A percentile compares a stretch with the other conserved stretches of the same genome.
Evolutionary conservation across 2,113 vertebrate genomes (phyloP).

Genomic region (Theristicus caerulescens): DNA sequence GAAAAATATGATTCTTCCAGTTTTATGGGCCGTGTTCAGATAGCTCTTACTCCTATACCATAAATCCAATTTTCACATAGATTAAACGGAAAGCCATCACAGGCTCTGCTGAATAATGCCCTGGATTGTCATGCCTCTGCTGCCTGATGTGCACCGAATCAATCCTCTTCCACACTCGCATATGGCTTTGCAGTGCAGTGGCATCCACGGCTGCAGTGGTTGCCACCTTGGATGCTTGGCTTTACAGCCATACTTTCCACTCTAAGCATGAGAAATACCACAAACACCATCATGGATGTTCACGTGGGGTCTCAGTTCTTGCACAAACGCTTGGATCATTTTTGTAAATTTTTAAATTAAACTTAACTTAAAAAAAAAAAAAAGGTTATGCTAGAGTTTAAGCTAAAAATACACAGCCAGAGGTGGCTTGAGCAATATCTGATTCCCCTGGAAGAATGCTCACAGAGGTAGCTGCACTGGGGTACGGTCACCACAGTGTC

Average conservation of each 20-base stretch:
- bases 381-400: fast-evolving
- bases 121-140: neutral
- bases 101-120: conserved; percentile 7
- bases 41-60: conserved; percentile 27
- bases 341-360: neutral
- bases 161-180: neutral
- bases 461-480: fast-evolving
- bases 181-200: fast-evolving
- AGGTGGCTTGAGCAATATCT: neutral
- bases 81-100: conserved; percentile 12
- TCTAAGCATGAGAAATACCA: fast-evolving
- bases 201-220: fast-evolving
- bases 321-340: too few relatives aligned
- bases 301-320: fast-evolving
- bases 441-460: neutral
- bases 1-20: conserved; percentile 51
- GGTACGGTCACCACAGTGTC: fast-evolving
- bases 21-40: conserved; percentile 35
- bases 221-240: neutral
- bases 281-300: fast-evolving
- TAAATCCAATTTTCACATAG: conserved; percentile 62
- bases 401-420: neutral
- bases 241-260: neutral
- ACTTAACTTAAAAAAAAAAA: neutral
- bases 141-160: neutral